Base-by-base conservation (phyloP, 35 echinoderm and acorn worm species). In the Eucidaris tribuloides region DNA sequence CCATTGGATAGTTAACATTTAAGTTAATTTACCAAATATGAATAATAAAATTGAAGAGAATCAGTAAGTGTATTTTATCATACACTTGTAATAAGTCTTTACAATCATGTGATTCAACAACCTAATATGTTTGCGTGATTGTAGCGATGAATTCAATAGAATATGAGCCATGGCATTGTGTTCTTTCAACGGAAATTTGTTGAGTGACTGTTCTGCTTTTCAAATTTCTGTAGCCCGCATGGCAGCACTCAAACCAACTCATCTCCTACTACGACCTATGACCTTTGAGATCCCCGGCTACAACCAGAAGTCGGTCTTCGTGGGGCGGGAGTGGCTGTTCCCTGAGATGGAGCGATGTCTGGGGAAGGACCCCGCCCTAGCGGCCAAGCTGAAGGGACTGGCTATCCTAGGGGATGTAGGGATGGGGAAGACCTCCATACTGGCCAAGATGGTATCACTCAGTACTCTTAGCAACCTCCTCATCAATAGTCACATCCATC, bases 291-390 rank as follows among this genome's bases (percentile, higher is more conserved):
- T 99, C 19, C 96, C 96, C 0, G 90, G 90, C 23, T 89, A 93
- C 78, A 78, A 83, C 4, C 86, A 93, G 41, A 80, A 90, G 39
- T 56, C 50, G n/a, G 50, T 76, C 1, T 87, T 90, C 50, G 50
- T 99, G 14, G 96, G 96, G 1, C 59, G 96, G 37, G 96, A 99
- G 66, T 99, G 96, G 96, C 49, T 93, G 40, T 99, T 99, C 58
- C 83, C 86, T 15, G 96, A 99, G 74, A 44, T 99, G 39, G 87
- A 99, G 48, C 76, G 78, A 3, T 88, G 81, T 49, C 59, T 99
- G 13, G 66, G 65, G 28, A 87, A 89, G 49, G 96, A 90, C 38
- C 58, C 64, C 38, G 78, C 31, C 28, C 66, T 86, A 2, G n/a
- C 13, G 19, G 55, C 84, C 56, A 93, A 93, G 79, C 58, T 77